Conservation (phyloP, 35 echinoderm and acorn worm species). For the Stichopus chloronotus region DNA sequence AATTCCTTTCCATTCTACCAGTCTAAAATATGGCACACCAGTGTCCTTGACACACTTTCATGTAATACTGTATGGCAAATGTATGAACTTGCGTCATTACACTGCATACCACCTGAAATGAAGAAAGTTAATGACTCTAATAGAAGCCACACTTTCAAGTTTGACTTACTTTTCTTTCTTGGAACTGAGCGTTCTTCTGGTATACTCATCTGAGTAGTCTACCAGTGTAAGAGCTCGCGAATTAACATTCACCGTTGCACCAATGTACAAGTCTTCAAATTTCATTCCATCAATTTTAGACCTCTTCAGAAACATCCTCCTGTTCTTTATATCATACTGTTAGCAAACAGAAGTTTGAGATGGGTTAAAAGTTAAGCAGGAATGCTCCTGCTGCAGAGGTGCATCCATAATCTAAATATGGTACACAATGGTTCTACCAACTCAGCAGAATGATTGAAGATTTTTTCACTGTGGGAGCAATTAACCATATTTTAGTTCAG, state of each 20-base stretch:
- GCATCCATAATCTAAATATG: not conserved
- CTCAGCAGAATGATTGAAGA: not conserved
- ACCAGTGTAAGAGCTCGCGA: constrained; percentile 82
- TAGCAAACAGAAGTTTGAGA: constrained; percentile 1
- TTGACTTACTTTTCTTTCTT: constrained; percentile 85
- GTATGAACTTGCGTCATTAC: too few species aligned
- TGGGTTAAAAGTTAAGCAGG: not conserved
- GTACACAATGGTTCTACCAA: not conserved
- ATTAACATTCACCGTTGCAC: constrained; percentile 82
- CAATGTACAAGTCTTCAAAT: constrained; percentile 79
- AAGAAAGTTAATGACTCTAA: too few species aligned
- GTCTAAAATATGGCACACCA: too few species aligned
- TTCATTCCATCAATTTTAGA: constrained; percentile 63
- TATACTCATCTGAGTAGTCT: constrained; percentile 89
- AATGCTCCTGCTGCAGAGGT: not conserved
- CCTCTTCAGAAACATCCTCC: constrained; percentile 89
- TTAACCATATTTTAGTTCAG: too few species aligned
- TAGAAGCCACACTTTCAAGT: not conserved
- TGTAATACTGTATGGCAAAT: too few species aligned
- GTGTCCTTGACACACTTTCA: too few species aligned
- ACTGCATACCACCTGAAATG: too few species aligned
- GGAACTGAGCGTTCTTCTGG: constrained; percentile 70
- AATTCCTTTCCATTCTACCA: too few species aligned
- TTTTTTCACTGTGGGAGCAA: not conserved
- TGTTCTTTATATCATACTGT: constrained; percentile 95